Conservation (phyloP, 92 coral and sea anemone genomes). For the Epizoanthus scotinus region DNA sequence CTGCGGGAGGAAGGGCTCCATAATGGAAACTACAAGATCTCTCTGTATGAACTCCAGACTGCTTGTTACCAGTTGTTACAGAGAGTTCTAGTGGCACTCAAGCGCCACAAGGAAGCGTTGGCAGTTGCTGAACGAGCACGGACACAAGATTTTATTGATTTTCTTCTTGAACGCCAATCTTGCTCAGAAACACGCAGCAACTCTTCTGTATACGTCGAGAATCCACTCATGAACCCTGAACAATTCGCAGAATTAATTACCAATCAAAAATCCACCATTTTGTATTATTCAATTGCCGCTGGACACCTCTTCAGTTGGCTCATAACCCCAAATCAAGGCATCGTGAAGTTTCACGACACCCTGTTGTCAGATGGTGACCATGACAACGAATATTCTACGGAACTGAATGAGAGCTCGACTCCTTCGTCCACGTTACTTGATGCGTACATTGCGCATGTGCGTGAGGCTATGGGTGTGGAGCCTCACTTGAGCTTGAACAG, state of each 20-base stretch:
- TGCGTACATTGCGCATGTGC: slow-evolving; percentile 87
- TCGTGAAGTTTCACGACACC: slow-evolving; percentile 89
- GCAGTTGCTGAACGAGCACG: slow-evolving; percentile 95
- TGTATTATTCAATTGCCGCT: slow-evolving; percentile 92
- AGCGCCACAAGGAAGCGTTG: slow-evolving; percentile 84
- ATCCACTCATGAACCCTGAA: slow-evolving; percentile 65
- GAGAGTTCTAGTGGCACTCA: slow-evolving; percentile 87
- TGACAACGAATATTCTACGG: slow-evolving; percentile 60
- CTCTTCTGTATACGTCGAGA: slow-evolving; percentile 48
- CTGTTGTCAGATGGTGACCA: slow-evolving; percentile 84
- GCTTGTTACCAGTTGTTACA: slow-evolving; percentile 93
- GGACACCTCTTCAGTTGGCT: slow-evolving; percentile 98
- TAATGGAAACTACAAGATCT: slow-evolving; percentile 83
- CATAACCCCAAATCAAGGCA: slow-evolving; percentile 77
- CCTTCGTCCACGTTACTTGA: slow-evolving; percentile 79
- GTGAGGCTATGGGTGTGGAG: slow-evolving; percentile 96
- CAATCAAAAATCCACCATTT: slow-evolving; percentile 70
- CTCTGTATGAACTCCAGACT: slow-evolving; percentile 90
- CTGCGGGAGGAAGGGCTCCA: slow-evolving; percentile 85
- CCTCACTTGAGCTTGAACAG: slow-evolving; percentile 85
- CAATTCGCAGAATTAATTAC: slow-evolving; percentile 85
- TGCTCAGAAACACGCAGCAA: slow-evolving; percentile 47
- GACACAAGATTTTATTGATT: slow-evolving; percentile 86
- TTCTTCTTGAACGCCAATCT: slow-evolving; percentile 83
- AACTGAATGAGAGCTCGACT: slow-evolving; percentile 75